Conservation (phyloP, 2,797 vertebrate species). For the Spizella passerina region DNA sequence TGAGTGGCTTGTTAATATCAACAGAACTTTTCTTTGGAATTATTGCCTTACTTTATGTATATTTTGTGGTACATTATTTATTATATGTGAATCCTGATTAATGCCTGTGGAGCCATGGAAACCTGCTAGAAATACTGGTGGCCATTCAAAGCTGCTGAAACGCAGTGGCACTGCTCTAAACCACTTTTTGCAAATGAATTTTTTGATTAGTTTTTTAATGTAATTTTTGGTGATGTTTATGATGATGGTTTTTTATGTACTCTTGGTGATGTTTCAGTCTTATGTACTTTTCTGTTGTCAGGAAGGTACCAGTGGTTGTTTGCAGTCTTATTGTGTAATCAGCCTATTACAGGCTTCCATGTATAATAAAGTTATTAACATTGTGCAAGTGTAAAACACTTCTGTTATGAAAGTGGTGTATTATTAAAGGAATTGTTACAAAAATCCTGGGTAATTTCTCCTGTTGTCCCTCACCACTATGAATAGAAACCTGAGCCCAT, state of each 20-base stretch:
- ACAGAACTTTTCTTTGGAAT: conserved; percentile 74
- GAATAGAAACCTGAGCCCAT: conserved; percentile 46
- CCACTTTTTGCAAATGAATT: conserved; percentile 80
- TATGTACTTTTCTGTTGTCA: conserved; percentile 77
- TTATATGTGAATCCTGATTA: conserved; percentile 77
- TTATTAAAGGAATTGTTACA: conserved; percentile 77
- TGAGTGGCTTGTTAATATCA: conserved; percentile 58
- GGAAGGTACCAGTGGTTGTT: conserved; percentile 81
- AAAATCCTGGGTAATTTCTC: conserved; percentile 73
- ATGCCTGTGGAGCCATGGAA: conserved; percentile 74
- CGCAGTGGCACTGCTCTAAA: conserved; percentile 79
- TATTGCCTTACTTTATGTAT: conserved; percentile 76
- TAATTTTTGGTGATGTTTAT: conserved; percentile 82
- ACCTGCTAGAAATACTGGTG: conserved; percentile 74
- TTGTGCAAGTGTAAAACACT: conserved; percentile 94
- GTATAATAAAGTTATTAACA: conserved; percentile 94
- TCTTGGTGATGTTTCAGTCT: conserved; percentile 83
- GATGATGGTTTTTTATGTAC: conserved; percentile 83
- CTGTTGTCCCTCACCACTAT: conserved; percentile 58
- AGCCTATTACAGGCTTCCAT: conserved; percentile 82
- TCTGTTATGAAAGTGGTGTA: conserved; percentile 87
- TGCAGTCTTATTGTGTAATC: conserved; percentile 81
- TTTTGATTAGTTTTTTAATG: conserved; percentile 80
- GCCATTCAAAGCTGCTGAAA: conserved; percentile 76
- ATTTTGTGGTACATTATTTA: conserved; percentile 78